Conservation (phyloP, 2,888 invertebrate species). For the Ferrisia virgata region DNA sequence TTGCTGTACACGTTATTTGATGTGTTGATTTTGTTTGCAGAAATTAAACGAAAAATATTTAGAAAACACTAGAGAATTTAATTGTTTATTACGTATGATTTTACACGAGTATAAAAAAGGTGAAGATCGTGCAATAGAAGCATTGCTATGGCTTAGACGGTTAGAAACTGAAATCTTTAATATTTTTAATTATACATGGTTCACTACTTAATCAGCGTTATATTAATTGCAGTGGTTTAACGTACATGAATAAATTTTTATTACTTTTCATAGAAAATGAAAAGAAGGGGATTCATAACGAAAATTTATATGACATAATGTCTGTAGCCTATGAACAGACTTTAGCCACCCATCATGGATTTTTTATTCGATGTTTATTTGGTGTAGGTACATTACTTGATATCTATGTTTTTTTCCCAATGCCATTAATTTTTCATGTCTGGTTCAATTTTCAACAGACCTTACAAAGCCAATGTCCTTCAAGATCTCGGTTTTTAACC, state of each 20-base stretch:
- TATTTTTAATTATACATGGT: neutral
- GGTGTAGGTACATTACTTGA: neutral
- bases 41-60: conserved; percentile 18
- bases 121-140: neutral
- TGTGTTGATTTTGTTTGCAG: neutral
- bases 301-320: neutral
- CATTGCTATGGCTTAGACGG: conserved; percentile 24
- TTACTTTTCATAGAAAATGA: conserved; percentile 32
- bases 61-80: neutral
- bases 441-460: neutral
- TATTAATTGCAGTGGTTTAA: conserved; percentile 22
- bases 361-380: neutral
- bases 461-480: neutral
- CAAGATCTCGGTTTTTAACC: neutral
- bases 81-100: neutral
- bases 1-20: neutral
- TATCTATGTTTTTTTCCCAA: neutral
- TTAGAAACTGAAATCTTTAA: neutral
- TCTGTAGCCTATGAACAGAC: conserved; percentile 3
- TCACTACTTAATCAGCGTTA: neutral
- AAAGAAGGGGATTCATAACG: neutral
- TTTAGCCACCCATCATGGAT: conserved; percentile 17
- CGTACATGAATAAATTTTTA: conserved; percentile 26
- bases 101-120: neutral
- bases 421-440: neutral